Evolutionary conservation across 1,140 invertebrate genomes (phyloP).

Genomic region (Sitobion miscanthi): DNA sequence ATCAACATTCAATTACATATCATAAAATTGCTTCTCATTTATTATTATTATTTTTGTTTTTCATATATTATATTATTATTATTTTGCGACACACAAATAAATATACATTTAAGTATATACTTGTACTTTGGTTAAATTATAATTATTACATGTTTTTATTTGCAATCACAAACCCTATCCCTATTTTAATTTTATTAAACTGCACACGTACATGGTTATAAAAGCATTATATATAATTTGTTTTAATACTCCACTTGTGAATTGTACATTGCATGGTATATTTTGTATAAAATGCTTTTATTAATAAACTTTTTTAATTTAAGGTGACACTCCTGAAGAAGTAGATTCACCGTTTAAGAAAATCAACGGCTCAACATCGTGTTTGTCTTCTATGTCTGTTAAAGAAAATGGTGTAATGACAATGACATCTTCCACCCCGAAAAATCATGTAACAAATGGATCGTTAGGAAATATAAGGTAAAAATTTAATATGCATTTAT

Average conservation of each 20-base stretch:
- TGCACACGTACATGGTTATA: constrained; percentile 8
- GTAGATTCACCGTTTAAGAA: constrained; percentile 49
- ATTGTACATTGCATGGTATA: constrained; percentile 22
- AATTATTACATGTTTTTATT: constrained; percentile 17
- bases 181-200: constrained; percentile 11
- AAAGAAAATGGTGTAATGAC: constrained; percentile 36
- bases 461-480: constrained; percentile 52
- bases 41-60: constrained; percentile 16
- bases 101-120: constrained; percentile 9
- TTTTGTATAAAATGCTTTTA: neutral
- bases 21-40: constrained; percentile 17
- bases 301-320: neutral
- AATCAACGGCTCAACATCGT: constrained; percentile 31
- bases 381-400: constrained; percentile 4
- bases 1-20: neutral
- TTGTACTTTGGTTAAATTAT: neutral
- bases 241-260: neutral
- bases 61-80: neutral
- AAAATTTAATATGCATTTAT: neutral
- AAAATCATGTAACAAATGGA: constrained; percentile 17
- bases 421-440: constrained; percentile 33
- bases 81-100: constrained; percentile 9
- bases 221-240: neutral
- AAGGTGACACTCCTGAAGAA: constrained; percentile 53
- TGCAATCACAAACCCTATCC: neutral